These are phyloP conservation scores for Synodontis membranacea DNA, from an alignment of 2,113 vertebrate species.

Conservation along the genomic window DNA sequence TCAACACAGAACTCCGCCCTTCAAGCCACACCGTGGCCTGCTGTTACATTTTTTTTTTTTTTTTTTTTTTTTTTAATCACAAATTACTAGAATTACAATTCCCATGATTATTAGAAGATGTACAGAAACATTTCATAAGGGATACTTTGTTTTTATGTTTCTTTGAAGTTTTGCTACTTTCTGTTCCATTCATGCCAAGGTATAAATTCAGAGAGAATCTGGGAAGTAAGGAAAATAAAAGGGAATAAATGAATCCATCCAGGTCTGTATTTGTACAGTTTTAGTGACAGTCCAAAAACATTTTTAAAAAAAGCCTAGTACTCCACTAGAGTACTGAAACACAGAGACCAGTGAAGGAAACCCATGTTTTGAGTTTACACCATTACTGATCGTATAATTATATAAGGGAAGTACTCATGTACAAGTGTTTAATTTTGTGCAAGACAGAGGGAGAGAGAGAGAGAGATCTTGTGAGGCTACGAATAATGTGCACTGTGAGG, in stretches of 20 bases:
- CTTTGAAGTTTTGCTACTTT: constrained; percentile 59
- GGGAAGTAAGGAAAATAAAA: constrained; percentile 24
- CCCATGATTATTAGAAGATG: constrained; percentile 55
- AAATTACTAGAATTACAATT: constrained; percentile 55
- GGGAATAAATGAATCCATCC: constrained; percentile 55
- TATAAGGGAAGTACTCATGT: background rate
- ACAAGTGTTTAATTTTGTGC: constrained; percentile 14
- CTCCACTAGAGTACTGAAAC: background rate
- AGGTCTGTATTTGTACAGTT: constrained; percentile 22
- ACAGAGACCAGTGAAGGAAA: constrained; percentile 19
- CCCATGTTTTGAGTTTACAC: constrained; percentile 15
- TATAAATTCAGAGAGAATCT: background rate
- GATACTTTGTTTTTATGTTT: constrained; percentile 53
- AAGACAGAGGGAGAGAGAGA: background rate
- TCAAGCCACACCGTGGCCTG: constrained; percentile 52
- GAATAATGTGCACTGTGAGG: constrained; percentile 16
- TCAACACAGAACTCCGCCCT: constrained; percentile 46
- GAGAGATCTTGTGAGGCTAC: background rate
- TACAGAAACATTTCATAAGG: constrained; percentile 58
- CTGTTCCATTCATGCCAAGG: constrained; percentile 1
- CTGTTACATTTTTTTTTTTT: constrained; percentile 54
- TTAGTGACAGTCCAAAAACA: background rate
- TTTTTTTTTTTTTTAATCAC: constrained; percentile 34
- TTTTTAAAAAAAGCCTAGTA: background rate
- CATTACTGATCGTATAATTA: background rate